A percentile compares a stretch with the other conserved stretches of the same genome.
These are phyloP conservation scores for Apamea monoglypha DNA, from an alignment of 2,888 invertebrate species.

Conservation along the genomic window DNA sequence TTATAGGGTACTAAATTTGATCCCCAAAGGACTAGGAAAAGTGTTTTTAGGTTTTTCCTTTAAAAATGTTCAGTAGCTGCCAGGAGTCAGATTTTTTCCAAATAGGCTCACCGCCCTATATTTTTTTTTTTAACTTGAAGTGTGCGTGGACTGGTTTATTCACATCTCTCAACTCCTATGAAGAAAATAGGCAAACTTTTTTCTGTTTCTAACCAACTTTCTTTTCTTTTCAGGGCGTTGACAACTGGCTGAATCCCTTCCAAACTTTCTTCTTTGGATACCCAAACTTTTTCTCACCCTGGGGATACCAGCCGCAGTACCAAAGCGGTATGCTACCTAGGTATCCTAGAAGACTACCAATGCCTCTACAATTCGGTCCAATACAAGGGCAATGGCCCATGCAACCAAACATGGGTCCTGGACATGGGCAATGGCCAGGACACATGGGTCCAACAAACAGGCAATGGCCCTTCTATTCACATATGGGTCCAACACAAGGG, in stretches of 20 bases:
- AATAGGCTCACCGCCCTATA: no score
- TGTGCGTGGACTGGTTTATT: not conserved
- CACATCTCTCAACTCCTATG: not conserved
- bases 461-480: not conserved
- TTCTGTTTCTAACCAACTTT: not conserved
- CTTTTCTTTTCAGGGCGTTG: conserved; percentile 3
- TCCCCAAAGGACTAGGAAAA: not conserved
- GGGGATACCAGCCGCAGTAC: not conserved
- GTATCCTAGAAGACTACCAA: not conserved
- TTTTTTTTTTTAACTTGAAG: no score
- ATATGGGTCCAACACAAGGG: not conserved
- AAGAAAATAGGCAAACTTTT: rapidly evolving
- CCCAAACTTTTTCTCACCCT: not conserved
- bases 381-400: not conserved
- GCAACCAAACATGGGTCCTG: not conserved
- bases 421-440: not conserved
- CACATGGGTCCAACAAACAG: not conserved
- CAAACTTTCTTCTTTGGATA: not conserved
- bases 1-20: not conserved
- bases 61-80: not conserved
- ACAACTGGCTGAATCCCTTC: conserved; percentile 9
- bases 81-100: not conserved
- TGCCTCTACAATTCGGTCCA: not conserved
- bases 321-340: not conserved
- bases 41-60: not conserved